Percentiles rank a stretch among this genome's conserved stretches.
phyloP scores from a whole-genome alignment of 2,113 vertebrate genomes.

The Engraulis encrasicolus region DNA sequence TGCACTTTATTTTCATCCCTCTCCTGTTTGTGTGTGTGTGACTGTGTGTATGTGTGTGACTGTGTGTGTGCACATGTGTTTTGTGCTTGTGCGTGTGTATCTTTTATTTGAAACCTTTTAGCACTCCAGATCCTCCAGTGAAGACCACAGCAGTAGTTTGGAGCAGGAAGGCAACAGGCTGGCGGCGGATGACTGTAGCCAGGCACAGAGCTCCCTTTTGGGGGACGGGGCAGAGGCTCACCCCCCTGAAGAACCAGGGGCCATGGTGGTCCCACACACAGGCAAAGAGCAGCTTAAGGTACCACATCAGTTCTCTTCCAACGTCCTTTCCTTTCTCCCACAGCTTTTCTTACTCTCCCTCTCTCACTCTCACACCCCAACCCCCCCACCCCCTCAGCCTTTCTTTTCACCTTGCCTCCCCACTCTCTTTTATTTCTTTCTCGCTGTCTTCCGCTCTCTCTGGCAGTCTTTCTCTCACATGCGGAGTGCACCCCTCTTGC shows the following conservation, averaged over 20 bases:
- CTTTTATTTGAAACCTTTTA: constrained; percentile 38
- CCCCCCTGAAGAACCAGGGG: constrained; percentile 39
- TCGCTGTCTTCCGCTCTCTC: too few relatives aligned
- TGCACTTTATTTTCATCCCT: constrained; percentile 26
- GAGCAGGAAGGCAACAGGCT: constrained; percentile 42
- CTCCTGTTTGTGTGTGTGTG: neutral
- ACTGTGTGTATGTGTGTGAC: neutral
- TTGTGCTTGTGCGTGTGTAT: neutral
- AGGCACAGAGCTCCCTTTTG: constrained; percentile 46
- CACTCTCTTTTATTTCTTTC: too few relatives aligned
- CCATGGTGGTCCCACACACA: constrained; percentile 58
- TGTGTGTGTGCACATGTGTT: neutral
- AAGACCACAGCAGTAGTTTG: constrained; percentile 2
- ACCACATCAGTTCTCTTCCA: neutral
- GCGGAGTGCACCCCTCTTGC: too few relatives aligned
- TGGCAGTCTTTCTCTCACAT: too few relatives aligned
- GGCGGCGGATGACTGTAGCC: constrained; percentile 24
- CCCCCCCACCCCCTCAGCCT: too few relatives aligned
- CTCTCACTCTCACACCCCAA: too few relatives aligned
- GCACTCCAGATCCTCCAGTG: constrained; percentile 47
- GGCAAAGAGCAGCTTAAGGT: constrained; percentile 76
- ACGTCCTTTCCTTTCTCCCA: neutral
- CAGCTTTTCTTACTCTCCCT: neutral
- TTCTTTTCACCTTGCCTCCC: too few relatives aligned
- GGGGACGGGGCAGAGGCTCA: constrained; percentile 40